These are phyloP conservation scores for Sesamia inferens DNA, from an alignment of 2,888 invertebrate species.

Conservation along the genomic window DNA sequence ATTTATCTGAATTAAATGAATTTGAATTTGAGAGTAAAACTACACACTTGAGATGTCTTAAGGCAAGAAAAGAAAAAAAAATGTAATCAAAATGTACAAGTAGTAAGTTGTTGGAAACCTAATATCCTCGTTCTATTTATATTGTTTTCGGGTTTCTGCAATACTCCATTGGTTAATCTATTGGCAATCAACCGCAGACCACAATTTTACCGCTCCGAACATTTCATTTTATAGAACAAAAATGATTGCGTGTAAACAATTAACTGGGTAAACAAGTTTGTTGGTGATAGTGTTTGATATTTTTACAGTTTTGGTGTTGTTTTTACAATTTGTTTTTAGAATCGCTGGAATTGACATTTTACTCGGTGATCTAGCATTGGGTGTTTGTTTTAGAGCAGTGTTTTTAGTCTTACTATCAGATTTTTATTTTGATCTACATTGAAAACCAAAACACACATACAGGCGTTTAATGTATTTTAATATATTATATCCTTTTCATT, in stretches of 20 bases:
- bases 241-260: constrained; percentile 32
- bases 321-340: constrained; percentile 1
- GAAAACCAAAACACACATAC: no score
- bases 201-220: constrained; percentile 20
- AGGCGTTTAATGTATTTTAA: no score
- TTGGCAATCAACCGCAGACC: constrained; percentile 47
- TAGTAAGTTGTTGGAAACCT: neutral
- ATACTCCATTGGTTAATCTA: constrained; percentile 40
- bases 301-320: neutral
- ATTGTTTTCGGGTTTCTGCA: constrained; percentile 15
- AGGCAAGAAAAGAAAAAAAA: neutral
- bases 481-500: no score
- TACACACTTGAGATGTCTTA: neutral
- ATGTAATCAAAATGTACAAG: neutral
- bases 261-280: constrained; percentile 19
- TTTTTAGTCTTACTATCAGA: no score
- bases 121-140: constrained; percentile 2
- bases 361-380: neutral
- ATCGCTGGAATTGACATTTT: neutral
- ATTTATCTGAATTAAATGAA: no score
- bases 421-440: neutral
- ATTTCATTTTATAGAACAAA: constrained; percentile 28
- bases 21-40: neutral
- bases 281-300: constrained; percentile 5
- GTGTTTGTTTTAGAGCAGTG: no score